Percentiles rank a stretch among this genome's conserved stretches.
These are phyloP conservation scores for Aurelia coerulea DNA, from an alignment of 30 jellyfish, hydroid and myxozoan genomes.

Conservation along the genomic window DNA sequence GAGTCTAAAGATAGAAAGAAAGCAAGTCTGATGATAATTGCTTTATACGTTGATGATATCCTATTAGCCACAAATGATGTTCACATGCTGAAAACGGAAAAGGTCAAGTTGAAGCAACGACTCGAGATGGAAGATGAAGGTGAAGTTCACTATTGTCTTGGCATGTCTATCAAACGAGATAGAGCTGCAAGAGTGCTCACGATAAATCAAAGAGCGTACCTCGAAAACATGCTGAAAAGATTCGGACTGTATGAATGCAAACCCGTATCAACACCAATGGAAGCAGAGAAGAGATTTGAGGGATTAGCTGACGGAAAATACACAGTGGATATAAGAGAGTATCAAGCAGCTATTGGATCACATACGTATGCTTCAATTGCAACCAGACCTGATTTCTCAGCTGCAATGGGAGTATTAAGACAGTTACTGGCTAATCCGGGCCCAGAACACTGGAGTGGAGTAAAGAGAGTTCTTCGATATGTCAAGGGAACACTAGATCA, in stretches of 20 bases:
- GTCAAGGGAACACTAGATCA: conserved; percentile 24
- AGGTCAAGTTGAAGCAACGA: conserved; percentile 12
- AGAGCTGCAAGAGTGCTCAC: neutral
- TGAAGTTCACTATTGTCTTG: conserved; percentile 41
- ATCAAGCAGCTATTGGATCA: conserved; percentile 43
- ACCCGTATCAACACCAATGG: conserved; percentile 50
- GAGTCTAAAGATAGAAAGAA: too few species aligned
- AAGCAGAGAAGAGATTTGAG: conserved; percentile 15
- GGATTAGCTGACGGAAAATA: conserved; percentile 21
- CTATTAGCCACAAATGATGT: neutral
- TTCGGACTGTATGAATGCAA: conserved; percentile 29
- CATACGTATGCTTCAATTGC: conserved; percentile 55
- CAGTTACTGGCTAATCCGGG: too few species aligned
- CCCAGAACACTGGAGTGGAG: too few species aligned
- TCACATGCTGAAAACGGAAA: conserved; percentile 13
- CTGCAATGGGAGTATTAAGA: too few species aligned
- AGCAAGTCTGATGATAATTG: too few species aligned
- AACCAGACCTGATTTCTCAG: conserved; percentile 29
- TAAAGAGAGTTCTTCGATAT: conserved; percentile 15
- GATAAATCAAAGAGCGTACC: conserved; percentile 27
- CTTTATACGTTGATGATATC: too few species aligned
- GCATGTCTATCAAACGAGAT: conserved; percentile 50
- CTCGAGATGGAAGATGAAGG: conserved; percentile 62
- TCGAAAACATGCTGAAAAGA: conserved; percentile 12
- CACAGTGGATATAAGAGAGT: conserved; percentile 6